These are phyloP conservation scores for Protaetia brevitarsis DNA, from an alignment of 1,140 invertebrate genomes.

Conservation along the genomic window DNA sequence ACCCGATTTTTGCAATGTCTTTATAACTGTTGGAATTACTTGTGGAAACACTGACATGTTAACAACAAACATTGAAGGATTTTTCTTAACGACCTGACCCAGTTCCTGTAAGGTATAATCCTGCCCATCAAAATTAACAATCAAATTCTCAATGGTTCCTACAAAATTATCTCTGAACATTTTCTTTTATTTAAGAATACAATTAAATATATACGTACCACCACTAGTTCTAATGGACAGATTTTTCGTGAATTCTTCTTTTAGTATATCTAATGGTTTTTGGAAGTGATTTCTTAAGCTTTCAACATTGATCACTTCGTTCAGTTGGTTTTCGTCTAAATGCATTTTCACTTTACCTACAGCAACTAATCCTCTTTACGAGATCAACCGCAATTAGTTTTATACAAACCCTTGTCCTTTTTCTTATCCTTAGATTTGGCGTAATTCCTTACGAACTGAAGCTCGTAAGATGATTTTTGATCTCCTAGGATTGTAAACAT, in stretches of 20 bases:
- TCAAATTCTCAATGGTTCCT: constrained; percentile 75
- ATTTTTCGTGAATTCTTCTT: constrained; percentile 76
- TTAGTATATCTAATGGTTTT: constrained; percentile 64
- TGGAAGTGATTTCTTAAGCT: constrained; percentile 65
- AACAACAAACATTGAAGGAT: constrained; percentile 81
- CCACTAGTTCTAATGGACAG: constrained; percentile 68
- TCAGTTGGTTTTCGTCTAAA: constrained; percentile 65
- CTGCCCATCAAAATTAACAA: constrained; percentile 75
- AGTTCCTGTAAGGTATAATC: constrained; percentile 83
- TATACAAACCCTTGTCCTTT: constrained; percentile 55
- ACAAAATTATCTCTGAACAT: constrained; percentile 21
- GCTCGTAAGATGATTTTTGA: too few relatives aligned
- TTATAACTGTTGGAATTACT: constrained; percentile 73
- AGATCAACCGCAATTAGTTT: not conserved
- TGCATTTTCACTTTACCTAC: constrained; percentile 62
- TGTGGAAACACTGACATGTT: constrained; percentile 82
- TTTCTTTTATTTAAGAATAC: constrained; percentile 1
- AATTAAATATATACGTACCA: constrained; percentile 49
- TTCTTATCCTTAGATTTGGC: constrained; percentile 63
- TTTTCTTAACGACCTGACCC: constrained; percentile 83
- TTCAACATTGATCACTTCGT: constrained; percentile 68
- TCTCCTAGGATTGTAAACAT: too few relatives aligned
- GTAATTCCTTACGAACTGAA: too few relatives aligned
- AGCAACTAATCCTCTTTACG: constrained; percentile 28
- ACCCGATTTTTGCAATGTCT: constrained; percentile 72